These are phyloP conservation scores for Drosophila parthenogenetica DNA, from an alignment of 2,888 invertebrate species.

Conservation along the genomic window DNA sequence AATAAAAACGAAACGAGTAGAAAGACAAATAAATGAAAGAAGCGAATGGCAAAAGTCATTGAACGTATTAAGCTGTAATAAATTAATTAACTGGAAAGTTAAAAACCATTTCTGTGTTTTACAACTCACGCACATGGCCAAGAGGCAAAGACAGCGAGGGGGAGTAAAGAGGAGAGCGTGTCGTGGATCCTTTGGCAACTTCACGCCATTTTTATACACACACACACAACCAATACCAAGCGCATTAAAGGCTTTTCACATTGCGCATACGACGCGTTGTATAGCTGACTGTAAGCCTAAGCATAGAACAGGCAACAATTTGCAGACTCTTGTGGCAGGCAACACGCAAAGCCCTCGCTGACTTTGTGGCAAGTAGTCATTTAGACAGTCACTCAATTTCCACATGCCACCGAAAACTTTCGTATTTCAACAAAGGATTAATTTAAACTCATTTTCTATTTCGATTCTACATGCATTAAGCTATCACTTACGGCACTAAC, in stretches of 20 bases:
- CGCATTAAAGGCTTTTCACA: slow-evolving; percentile 64
- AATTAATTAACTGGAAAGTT: slow-evolving; percentile 76
- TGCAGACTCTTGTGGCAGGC: slow-evolving; percentile 56
- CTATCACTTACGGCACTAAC: no score
- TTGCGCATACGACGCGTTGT: slow-evolving; percentile 67
- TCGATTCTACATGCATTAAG: neutral
- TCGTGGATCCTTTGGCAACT: slow-evolving; percentile 50
- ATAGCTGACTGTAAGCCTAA: slow-evolving; percentile 25
- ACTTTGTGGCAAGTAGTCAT: slow-evolving; percentile 62
- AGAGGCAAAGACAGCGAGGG: neutral
- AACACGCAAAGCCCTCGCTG: slow-evolving; percentile 73
- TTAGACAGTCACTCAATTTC: slow-evolving; percentile 38
- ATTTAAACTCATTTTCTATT: slow-evolving; percentile 35
- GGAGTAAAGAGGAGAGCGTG: slow-evolving; percentile 19
- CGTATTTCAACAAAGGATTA: slow-evolving; percentile 68
- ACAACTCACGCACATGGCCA: slow-evolving; percentile 9
- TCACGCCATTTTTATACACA: slow-evolving; percentile 52
- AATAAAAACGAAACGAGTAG: neutral
- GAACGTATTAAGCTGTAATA: slow-evolving; percentile 74
- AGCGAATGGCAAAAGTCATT: slow-evolving; percentile 67
- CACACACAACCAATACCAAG: slow-evolving; percentile 41
- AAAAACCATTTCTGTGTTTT: slow-evolving; percentile 76
- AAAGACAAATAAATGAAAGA: slow-evolving; percentile 30
- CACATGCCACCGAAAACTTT: slow-evolving; percentile 37
- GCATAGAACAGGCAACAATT: slow-evolving; percentile 54